Percentiles rank a stretch among this genome's conserved stretches.
phyloP scores from a whole-genome alignment of 2,888 invertebrate genomes.

The Helobdella robusta region DNA sequence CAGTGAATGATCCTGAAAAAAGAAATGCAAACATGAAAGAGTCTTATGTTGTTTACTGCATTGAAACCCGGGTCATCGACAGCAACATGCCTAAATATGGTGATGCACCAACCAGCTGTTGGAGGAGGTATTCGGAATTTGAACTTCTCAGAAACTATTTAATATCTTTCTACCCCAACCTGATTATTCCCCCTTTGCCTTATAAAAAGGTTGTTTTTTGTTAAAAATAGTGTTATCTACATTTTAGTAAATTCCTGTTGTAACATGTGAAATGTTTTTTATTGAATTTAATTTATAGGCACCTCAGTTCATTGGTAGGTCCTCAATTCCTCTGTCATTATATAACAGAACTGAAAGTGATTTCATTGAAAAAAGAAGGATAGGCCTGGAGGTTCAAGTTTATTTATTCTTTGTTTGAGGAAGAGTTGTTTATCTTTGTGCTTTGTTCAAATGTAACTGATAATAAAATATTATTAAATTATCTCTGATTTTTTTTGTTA shows the following conservation, averaged over 20 bases:
- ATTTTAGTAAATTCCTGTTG: no score
- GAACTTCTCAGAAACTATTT: constrained; percentile 69
- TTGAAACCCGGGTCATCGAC: constrained; percentile 48
- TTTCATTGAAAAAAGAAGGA: constrained; percentile 71
- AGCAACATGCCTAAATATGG: constrained; percentile 43
- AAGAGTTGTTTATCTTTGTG: not conserved
- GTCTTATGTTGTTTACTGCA: constrained; percentile 45
- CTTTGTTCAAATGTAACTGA: not conserved
- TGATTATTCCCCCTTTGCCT: constrained; percentile 70
- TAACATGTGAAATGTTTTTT: no score
- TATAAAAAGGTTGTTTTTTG: constrained; percentile 62
- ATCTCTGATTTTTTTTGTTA: not conserved
- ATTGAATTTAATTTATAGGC: no score
- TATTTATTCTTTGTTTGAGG: not conserved
- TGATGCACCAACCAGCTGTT: constrained; percentile 45
- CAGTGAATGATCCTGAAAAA: constrained; percentile 47
- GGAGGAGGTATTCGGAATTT: constrained; percentile 70
- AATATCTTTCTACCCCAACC: constrained; percentile 67
- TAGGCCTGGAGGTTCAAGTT: constrained; percentile 60
- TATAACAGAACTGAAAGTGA: constrained; percentile 75
- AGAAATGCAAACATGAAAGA: constrained; percentile 46
- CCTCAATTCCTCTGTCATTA: no score
- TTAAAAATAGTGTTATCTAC: no score
- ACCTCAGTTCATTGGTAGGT: no score
- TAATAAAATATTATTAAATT: not conserved